Percentiles rank a stretch among this genome's conserved stretches.
phyloP scores from a whole-genome alignment of 2,797 vertebrate species.

The Hypotaenidia philippensis region DNA sequence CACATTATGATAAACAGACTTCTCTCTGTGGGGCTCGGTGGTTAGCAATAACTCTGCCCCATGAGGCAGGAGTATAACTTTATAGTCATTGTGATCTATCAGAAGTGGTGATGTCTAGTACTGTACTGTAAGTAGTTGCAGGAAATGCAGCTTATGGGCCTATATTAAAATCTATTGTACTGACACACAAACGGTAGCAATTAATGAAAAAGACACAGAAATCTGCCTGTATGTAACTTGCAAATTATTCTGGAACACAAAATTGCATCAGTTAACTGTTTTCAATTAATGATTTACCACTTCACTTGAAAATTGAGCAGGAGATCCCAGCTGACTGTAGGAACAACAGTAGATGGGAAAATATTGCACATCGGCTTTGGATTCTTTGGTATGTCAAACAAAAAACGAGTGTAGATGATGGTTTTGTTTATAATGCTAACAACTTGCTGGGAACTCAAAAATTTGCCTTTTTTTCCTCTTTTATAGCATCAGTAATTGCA shows the following conservation, averaged over 20 bases:
- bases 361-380: not conserved
- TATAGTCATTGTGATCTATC: slow-evolving; percentile 17
- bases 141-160: slow-evolving; percentile 4
- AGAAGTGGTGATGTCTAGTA: slow-evolving; percentile 37
- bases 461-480: not conserved
- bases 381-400: not conserved
- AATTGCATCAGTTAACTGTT: not conserved
- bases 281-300: not conserved
- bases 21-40: not conserved
- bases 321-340: not conserved
- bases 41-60: slow-evolving; percentile 31
- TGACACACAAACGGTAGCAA: not conserved
- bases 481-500: not conserved
- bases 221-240: not conserved
- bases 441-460: not conserved
- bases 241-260: slow-evolving; percentile 26
- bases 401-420: not conserved
- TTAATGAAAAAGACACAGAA: slow-evolving; percentile 28
- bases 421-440: not conserved
- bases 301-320: not conserved
- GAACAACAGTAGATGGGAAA: not conserved
- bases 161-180: slow-evolving; percentile 13
- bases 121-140: slow-evolving; percentile 4
- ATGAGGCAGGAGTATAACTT: slow-evolving; percentile 29
- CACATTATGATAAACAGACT: slow-evolving; percentile 39